These are phyloP conservation scores for Drosophila infuscata DNA, from an alignment of 2,888 invertebrate species.

Conservation along the genomic window DNA sequence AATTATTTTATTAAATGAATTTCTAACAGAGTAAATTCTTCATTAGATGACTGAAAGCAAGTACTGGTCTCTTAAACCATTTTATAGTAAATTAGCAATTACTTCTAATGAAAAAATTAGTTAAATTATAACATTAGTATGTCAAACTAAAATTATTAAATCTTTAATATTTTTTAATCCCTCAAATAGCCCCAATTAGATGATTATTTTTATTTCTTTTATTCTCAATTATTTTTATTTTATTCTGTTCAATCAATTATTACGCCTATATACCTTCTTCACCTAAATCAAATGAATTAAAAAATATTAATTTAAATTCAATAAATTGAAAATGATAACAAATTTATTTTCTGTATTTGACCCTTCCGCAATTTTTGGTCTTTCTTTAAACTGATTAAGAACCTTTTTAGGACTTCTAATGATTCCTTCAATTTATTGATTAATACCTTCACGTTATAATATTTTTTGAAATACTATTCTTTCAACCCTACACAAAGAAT, in stretches of 20 bases:
- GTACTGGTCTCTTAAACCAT: slow-evolving; percentile 90
- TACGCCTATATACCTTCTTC: slow-evolving; percentile 84
- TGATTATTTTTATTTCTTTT: slow-evolving; percentile 85
- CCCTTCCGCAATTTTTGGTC: slow-evolving; percentile 86
- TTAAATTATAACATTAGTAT: slow-evolving; percentile 88
- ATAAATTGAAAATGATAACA: slow-evolving; percentile 59
- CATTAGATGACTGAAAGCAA: slow-evolving; percentile 85
- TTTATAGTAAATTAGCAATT: slow-evolving; percentile 88
- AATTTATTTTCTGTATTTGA: slow-evolving; percentile 87
- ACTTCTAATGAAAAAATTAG: slow-evolving; percentile 88
- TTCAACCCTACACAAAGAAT: slow-evolving; percentile 59
- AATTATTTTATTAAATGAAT: slow-evolving; percentile 85
- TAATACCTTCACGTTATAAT: slow-evolving; percentile 86
- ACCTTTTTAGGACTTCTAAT: slow-evolving; percentile 86
- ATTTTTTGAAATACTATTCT: slow-evolving; percentile 86
- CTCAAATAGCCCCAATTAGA: slow-evolving; percentile 89
- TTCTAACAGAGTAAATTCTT: too few species aligned
- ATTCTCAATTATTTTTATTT: slow-evolving; percentile 85
- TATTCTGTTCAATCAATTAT: slow-evolving; percentile 87
- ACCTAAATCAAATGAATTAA: slow-evolving; percentile 77
- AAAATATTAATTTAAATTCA: slow-evolving; percentile 84
- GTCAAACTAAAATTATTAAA: slow-evolving; percentile 89
- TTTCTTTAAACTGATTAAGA: slow-evolving; percentile 88
- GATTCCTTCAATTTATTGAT: slow-evolving; percentile 86
- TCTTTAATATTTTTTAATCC: slow-evolving; percentile 88